These are phyloP conservation scores for Microcebus tavaratra DNA, from an alignment of 2,113 vertebrate species.

Conservation along the genomic window DNA sequence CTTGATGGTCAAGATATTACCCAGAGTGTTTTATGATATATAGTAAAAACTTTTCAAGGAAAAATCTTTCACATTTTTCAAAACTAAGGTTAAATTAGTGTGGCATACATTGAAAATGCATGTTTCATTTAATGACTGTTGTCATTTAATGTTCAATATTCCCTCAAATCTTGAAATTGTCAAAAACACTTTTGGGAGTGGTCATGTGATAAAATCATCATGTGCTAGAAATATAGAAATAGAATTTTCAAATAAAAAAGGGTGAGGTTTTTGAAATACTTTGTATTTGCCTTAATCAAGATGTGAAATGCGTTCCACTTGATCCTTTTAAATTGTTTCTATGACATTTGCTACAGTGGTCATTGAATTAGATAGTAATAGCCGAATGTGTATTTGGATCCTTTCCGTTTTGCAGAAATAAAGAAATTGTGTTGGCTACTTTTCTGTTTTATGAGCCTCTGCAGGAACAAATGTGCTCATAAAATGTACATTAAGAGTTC, in stretches of 20 bases:
- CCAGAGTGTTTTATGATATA: not conserved
- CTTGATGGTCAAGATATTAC: not conserved
- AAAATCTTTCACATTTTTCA: not conserved
- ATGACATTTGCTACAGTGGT: conserved; percentile 55
- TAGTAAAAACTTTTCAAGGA: not conserved
- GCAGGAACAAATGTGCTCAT: conserved; percentile 62
- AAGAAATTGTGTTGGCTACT: conserved; percentile 16
- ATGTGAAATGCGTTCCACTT: conserved; percentile 40
- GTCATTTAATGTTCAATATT: not conserved
- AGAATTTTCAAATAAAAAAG: not conserved
- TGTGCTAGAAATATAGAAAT: conserved; percentile 5
- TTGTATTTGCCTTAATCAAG: conserved; percentile 60
- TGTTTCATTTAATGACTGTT: not conserved
- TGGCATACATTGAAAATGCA: not conserved
- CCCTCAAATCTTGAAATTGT: not conserved
- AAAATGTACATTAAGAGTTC: conserved; percentile 67
- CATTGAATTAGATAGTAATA: conserved; percentile 68
- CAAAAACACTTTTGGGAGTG: not conserved
- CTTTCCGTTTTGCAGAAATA: conserved; percentile 51
- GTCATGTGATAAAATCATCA: not conserved
- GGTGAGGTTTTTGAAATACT: not conserved
- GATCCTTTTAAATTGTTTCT: conserved; percentile 64
- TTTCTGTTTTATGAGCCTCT: conserved; percentile 61
- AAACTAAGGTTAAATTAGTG: not conserved
- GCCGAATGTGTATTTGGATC: conserved; percentile 21